Percentiles rank a stretch among this genome's conserved stretches.
These are phyloP conservation scores for Nibea coibor DNA, from an alignment of 2,113 vertebrate species.

Conservation along the genomic window DNA sequence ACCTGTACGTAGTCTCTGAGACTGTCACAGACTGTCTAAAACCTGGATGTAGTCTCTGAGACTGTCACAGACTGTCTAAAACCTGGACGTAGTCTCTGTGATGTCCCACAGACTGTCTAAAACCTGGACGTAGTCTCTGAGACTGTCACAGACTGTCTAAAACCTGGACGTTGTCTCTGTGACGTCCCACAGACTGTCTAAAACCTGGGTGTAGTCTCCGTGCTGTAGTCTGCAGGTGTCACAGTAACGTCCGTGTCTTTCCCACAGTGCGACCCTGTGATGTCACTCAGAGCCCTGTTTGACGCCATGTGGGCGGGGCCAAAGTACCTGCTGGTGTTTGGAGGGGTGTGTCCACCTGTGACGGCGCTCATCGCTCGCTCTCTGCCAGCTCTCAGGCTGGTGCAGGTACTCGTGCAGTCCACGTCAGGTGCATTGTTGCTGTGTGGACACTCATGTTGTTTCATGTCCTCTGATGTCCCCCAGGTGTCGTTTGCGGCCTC, in stretches of 20 bases:
- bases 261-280: conserved; percentile 52
- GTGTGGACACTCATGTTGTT: neutral
- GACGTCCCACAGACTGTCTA: too few species aligned
- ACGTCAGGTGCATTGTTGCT: neutral
- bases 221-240: neutral
- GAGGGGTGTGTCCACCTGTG: conserved; percentile 91
- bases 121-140: too few species aligned
- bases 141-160: too few species aligned
- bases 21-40: too few species aligned
- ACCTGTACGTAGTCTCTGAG: too few species aligned
- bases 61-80: too few species aligned
- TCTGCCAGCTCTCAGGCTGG: conserved; percentile 89
- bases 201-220: too few species aligned
- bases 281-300: conserved; percentile 89
- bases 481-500: conserved; percentile 93
- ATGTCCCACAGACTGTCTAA: too few species aligned
- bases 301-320: conserved; percentile 94
- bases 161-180: too few species aligned
- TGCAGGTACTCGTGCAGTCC: conserved; percentile 85
- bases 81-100: too few species aligned
- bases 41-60: too few species aligned
- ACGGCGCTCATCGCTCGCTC: conserved; percentile 91
- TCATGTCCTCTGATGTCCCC: conserved; percentile 29
- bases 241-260: neutral
- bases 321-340: conserved; percentile 90